phyloP scores from a whole-genome alignment of 2,888 invertebrate species.

The Asteroscopus sphinx region DNA sequence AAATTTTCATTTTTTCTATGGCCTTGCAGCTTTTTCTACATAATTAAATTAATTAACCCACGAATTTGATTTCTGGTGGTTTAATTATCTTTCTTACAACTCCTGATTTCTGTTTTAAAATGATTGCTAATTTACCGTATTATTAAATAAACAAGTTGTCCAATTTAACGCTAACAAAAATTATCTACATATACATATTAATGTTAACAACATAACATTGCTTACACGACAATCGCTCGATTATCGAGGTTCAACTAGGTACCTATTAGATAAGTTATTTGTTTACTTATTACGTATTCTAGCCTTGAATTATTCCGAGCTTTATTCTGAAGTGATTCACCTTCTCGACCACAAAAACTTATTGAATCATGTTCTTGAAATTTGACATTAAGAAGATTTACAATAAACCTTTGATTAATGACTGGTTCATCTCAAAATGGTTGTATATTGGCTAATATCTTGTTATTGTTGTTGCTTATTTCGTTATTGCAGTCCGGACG shows the following conservation, averaged over 20 bases:
- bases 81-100: background rate
- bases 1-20: conserved; percentile 65
- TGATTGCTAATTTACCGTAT: conserved; percentile 6
- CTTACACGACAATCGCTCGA: conserved; percentile 15
- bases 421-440: conserved; percentile 62
- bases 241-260: conserved; percentile 10
- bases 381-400: conserved; percentile 66
- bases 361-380: conserved; percentile 63
- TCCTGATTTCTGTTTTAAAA: conserved; percentile 6
- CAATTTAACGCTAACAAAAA: conserved; percentile 23
- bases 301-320: conserved; percentile 45
- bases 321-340: conserved; percentile 54
- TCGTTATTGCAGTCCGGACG: conserved; percentile 63
- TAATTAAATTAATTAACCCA: conserved; percentile 48
- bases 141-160: conserved; percentile 10
- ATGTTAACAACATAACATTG: conserved; percentile 13
- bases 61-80: conserved; percentile 19
- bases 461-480: conserved; percentile 62
- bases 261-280: no score
- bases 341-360: conserved; percentile 31
- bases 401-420: conserved; percentile 73
- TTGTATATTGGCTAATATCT: conserved; percentile 66
- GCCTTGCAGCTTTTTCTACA: conserved; percentile 62
- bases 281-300: conserved; percentile 35
- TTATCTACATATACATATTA: conserved; percentile 10